Evolutionary conservation across 53 echinoderm and acorn worm species (phyloP), one percentile per base, ranked within the genome.

Genomic region (Temnopleurus reevesii): DNA sequence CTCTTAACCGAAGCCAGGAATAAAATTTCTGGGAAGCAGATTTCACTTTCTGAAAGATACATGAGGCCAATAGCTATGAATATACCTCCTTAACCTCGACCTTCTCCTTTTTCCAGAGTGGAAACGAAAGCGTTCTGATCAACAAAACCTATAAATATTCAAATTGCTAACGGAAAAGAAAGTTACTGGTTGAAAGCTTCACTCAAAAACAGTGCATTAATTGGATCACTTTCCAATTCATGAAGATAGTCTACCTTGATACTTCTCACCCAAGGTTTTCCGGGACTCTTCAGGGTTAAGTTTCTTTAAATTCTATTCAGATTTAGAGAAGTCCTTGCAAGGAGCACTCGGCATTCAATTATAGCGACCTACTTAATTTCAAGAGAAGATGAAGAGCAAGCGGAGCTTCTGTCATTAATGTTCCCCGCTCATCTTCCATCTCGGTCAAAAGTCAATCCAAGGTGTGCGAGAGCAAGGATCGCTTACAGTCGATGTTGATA

Each of bases 341-440:
- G 79, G 46, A 26, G 46, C 49, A 79, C 79, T 79, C 49, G 24
- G 27, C 19, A 83, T 35, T 55, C 55, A 83, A 83, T 55, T 55
- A 55, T 55, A 83, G 83, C n/a, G 83, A 83, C 83, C 83, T 83
- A 49, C 56, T 83, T 55, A 53, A 53, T 36, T 45, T 36, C 35
- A 36, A 35, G 36, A 31, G 24, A 35, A 53, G 19, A 26, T 71
- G 23, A 83, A 80, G 5, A 47, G 51, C 28, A 24, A 80, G 31
- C 80, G 47, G 27, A 47, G 80, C 30, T 80, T 17, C 27, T 35
- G 15, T 41, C 71, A 71, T 71, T 71, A 71, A 71, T 71, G 71
- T 71, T 47, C 80, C 47, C 80, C 43, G 13, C 80, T 46, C 80
- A 46, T 80, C 80, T 80, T 47, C 46, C 27, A 47, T 8, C 80